Percentiles rank a stretch among this genome's conserved stretches.
Conservation (phyloP, 2,113 vertebrate species). For the Malurus elegans region DNA sequence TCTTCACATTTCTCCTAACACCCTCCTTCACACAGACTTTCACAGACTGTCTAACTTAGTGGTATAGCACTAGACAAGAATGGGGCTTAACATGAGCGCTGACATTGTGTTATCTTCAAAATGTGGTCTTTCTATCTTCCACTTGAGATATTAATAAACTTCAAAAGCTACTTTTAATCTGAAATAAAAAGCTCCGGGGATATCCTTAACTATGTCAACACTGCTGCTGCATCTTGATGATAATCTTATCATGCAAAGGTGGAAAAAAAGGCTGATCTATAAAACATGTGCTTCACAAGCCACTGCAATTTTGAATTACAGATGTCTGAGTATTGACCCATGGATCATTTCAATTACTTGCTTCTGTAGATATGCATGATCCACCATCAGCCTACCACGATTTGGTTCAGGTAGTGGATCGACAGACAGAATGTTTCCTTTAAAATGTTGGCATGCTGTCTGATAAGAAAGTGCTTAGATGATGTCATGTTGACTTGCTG, state of each 20-base stretch:
- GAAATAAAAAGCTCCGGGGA: constrained; percentile 29
- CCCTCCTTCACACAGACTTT: background rate
- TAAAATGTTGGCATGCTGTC: constrained; percentile 20
- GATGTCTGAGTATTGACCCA: constrained; percentile 38
- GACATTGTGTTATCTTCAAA: constrained; percentile 53
- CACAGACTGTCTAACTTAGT: background rate
- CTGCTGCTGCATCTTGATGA: constrained; percentile 43
- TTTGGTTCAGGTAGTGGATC: constrained; percentile 24
- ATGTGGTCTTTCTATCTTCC: constrained; percentile 22
- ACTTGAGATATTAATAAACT: constrained; percentile 53
- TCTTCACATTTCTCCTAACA: constrained; percentile 22
- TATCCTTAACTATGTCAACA: constrained; percentile 3
- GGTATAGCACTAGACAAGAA: constrained; percentile 17
- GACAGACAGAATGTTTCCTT: constrained; percentile 22
- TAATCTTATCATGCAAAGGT: constrained; percentile 54
- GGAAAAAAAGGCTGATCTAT: constrained; percentile 1
- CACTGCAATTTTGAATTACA: constrained; percentile 23
- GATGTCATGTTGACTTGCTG: constrained; percentile 30
- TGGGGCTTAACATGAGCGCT: constrained; percentile 25
- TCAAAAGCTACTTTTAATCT: constrained; percentile 38
- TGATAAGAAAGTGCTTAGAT: constrained; percentile 48
- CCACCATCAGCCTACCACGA: background rate
- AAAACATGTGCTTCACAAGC: background rate
- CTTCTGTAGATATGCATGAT: constrained; percentile 33
- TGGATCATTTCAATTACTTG: constrained; percentile 53